Evolutionary conservation across 2,797 vertebrate genomes (phyloP).

Genomic region (Fratercula arctica): DNA sequence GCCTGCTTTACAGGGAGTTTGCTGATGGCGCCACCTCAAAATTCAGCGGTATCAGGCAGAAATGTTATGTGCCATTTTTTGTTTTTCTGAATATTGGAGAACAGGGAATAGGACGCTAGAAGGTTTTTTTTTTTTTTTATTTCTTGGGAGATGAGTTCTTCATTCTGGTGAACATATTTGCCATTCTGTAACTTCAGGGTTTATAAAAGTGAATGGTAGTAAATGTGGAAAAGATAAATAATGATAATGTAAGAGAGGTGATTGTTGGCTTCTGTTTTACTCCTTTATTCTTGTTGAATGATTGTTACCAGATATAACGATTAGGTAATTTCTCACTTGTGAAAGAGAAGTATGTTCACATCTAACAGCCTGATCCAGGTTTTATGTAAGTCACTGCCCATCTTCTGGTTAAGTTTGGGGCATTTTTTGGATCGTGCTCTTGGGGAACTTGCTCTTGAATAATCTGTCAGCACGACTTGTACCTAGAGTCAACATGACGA

Average conservation of each 20-base stretch:
- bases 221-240: not conserved
- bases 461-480: not conserved
- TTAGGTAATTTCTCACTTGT: not conserved
- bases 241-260: not conserved
- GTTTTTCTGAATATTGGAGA: not conserved
- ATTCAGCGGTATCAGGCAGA: not conserved
- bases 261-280: not conserved
- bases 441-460: not conserved
- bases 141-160: not conserved
- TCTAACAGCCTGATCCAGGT: not conserved
- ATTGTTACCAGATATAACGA: not conserved
- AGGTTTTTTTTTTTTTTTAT: not conserved
- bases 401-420: not conserved
- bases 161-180: not conserved
- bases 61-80: not conserved
- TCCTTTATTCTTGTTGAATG: not conserved
- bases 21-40: not conserved
- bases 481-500: not conserved
- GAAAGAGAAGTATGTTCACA: not conserved
- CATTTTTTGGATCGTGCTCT: not conserved
- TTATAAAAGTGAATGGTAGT: not conserved
- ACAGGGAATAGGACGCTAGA: not conserved
- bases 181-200: not conserved
- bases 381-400: not conserved
- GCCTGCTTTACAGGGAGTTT: not conserved